These are phyloP conservation scores for Myrmophylax atrothorax DNA, from an alignment of 2,113 vertebrate genomes.

Conservation along the genomic window DNA sequence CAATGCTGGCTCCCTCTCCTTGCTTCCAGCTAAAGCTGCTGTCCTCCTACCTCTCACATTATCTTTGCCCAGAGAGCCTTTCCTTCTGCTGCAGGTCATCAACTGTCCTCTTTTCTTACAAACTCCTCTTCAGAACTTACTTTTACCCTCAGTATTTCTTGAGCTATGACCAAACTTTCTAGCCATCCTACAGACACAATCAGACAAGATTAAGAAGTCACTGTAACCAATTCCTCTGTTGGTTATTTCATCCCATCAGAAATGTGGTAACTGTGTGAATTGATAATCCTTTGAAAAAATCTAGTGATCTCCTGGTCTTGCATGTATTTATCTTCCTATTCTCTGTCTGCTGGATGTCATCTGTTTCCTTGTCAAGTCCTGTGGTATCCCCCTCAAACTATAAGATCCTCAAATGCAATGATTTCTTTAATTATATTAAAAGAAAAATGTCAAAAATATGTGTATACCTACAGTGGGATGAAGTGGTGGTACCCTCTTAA, in stretches of 20 bases:
- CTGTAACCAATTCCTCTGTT: neutral
- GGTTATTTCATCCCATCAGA: neutral
- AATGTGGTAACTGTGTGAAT: neutral
- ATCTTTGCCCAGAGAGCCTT: neutral
- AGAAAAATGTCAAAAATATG: neutral
- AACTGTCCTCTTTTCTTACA: neutral
- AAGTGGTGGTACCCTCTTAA: neutral
- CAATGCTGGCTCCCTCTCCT: neutral
- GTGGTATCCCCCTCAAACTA: neutral
- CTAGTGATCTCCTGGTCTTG: neutral
- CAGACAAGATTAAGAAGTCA: neutral
- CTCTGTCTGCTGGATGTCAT: neutral
- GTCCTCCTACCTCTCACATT: neutral
- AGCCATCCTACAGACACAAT: neutral
- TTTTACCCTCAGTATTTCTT: neutral
- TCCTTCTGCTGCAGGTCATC: neutral
- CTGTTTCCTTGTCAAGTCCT: neutral
- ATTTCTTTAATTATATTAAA: neutral
- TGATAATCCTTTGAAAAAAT: neutral
- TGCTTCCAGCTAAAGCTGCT: neutral
- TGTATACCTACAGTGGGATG: neutral
- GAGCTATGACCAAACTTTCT: neutral
- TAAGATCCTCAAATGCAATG: neutral
- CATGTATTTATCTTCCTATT: neutral
- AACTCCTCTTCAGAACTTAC: neutral